A percentile compares a stretch with the other conserved stretches of the same genome.
Evolutionary conservation across 2,888 invertebrate genomes (phyloP).

Genomic region (Kuschelorhynchus macadamiae): DNA sequence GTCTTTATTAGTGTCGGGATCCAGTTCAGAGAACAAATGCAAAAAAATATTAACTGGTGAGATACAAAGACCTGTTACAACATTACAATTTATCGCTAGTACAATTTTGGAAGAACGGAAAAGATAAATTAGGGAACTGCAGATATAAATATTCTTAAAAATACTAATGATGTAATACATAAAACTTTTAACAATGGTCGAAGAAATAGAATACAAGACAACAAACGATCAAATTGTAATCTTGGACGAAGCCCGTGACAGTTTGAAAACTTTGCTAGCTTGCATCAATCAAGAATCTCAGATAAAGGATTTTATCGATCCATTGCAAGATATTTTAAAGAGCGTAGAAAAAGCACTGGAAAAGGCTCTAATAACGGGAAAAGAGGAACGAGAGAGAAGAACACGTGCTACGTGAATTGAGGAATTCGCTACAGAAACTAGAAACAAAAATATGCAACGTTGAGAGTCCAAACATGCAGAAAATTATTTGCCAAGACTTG

Average conservation of each 20-base stretch:
- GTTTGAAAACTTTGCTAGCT: constrained; percentile 57
- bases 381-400: constrained; percentile 51
- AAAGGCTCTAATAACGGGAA: constrained; percentile 50
- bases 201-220: constrained; percentile 50
- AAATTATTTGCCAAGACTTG: constrained; percentile 58
- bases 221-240: constrained; percentile 40
- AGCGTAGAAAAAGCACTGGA: constrained; percentile 60
- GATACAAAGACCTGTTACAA: constrained; percentile 63
- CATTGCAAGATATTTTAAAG: constrained; percentile 64
- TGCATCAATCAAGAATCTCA: constrained; percentile 66
- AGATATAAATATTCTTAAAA: constrained; percentile 62
- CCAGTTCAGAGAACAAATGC: constrained; percentile 56
- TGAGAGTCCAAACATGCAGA: constrained; percentile 36
- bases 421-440: constrained; percentile 30
- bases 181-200: constrained; percentile 58
- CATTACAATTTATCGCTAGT: constrained; percentile 63
- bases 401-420: constrained; percentile 32
- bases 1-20: constrained; percentile 55
- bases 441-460: constrained; percentile 46
- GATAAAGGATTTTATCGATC: constrained; percentile 66
- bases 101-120: constrained; percentile 62
- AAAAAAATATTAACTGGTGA: constrained; percentile 60
- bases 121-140: constrained; percentile 60
- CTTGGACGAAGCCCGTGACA: constrained; percentile 52
- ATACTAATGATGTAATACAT: constrained; percentile 59